Base-by-base conservation (phyloP, 2,888 invertebrate species). In the Hypsopygia costalis region DNA sequence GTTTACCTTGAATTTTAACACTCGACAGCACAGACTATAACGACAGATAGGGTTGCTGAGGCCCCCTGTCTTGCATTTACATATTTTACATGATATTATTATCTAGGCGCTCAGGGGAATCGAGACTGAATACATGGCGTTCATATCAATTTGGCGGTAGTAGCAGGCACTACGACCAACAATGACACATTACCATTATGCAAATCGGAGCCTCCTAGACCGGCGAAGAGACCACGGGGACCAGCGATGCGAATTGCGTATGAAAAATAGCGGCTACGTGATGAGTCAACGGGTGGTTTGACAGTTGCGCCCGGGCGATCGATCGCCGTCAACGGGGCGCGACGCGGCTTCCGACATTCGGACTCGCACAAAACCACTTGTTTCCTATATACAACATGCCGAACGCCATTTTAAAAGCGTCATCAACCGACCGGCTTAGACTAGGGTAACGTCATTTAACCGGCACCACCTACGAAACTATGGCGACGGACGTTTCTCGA, bases 241-340 rank as follows among this genome's bases (percentile, higher is more conserved):
- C 61, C 54, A 53, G 69, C 62, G 61, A 56, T 63, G 42, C 49
- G 62, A 77, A 81, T 69, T 76, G 77, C 79, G 80, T 80, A 77
- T 76, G 72, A 74, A 75, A 69, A 71, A 69, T 74, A 69, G 62
- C 61, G 63, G 67, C 63, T 58, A 62, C 58, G 64, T 70, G 81
- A 83, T 86, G 87, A 86, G 81, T 87, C 87, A 86, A 86, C 82
- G 75, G 72, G 67, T n/a, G 69, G 75, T 73, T 79, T 81, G 85
- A 83, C 83, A 81, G 80, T 69, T 73, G 75, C 61, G 72, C 74
- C 77, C 72, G 73, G 72, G 80, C 86, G 87, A 90, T 90, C 90
- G 90, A 90, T 90, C 69, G 60, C 54, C 61, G 66, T 64, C 68
- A 69, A 67, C 71, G 69, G 75, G 73, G 73, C 69, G 72, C 74